A percentile compares a stretch with the other conserved stretches of the same genome.
phyloP scores from a whole-genome alignment of 2,113 vertebrate genomes.

The Anthoscopus minutus region DNA sequence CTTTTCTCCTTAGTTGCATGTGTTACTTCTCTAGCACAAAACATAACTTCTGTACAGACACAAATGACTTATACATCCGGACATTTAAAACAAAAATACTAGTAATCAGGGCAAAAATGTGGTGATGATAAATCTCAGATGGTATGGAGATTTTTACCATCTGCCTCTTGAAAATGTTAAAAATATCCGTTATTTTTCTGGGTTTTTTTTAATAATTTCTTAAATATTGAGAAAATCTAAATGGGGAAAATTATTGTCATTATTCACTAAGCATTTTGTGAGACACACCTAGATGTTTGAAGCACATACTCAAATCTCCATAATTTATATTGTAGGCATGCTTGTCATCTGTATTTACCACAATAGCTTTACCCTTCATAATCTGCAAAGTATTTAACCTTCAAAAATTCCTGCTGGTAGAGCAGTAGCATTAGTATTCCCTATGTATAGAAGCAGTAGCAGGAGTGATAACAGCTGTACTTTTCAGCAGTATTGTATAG shows the following conservation, averaged over 20 bases:
- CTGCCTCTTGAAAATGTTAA: not conserved
- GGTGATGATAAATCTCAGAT: not conserved
- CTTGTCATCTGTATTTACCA: not conserved
- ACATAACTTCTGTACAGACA: not conserved
- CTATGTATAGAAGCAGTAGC: not conserved
- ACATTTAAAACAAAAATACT: not conserved
- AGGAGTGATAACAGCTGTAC: not conserved
- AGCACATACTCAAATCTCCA: not conserved
- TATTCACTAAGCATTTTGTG: not conserved
- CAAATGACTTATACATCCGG: not conserved
- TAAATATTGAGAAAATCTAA: not conserved
- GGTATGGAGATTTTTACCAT: not conserved
- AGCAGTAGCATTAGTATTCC: not conserved
- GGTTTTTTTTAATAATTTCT: not conserved
- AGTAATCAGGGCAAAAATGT: not conserved
- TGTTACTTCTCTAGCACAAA: not conserved
- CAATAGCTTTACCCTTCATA: not conserved
- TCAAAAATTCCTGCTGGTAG: not conserved
- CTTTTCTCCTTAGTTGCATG: not conserved
- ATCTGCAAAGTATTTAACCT: not conserved
- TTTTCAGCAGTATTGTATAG: too few relatives aligned
- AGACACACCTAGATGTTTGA: not conserved
- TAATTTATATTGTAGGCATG: not conserved
- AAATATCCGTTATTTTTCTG: not conserved
- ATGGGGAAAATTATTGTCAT: not conserved